These are phyloP conservation scores for Oryzias dopingdopingensis DNA, from an alignment of 2,797 vertebrate genomes.

Conservation along the genomic window DNA sequence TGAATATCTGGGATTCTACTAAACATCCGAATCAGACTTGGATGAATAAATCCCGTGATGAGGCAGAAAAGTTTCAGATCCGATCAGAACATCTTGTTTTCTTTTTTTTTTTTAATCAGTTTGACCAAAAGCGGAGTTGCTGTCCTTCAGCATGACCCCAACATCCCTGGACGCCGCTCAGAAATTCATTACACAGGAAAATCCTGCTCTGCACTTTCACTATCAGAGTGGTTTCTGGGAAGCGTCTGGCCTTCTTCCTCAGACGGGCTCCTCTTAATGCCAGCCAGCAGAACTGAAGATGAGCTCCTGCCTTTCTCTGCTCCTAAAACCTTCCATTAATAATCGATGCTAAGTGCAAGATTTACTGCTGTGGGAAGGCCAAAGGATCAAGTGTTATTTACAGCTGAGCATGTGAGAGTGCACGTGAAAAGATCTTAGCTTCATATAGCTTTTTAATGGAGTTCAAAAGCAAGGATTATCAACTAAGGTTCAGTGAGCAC, in stretches of 20 bases:
- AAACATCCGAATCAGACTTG: neutral
- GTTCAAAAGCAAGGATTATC: constrained; percentile 63
- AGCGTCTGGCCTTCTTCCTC: constrained; percentile 35
- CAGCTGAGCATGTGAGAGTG: constrained; percentile 8
- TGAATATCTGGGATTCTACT: neutral
- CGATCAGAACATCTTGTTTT: too few species aligned
- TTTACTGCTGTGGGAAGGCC: constrained; percentile 38
- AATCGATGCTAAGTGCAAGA: constrained; percentile 77
- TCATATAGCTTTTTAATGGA: constrained; percentile 54
- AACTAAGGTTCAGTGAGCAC: constrained; percentile 33
- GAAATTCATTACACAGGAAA: constrained; percentile 30
- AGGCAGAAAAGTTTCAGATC: neutral
- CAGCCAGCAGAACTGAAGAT: constrained; percentile 47
- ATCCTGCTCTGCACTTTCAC: constrained; percentile 30
- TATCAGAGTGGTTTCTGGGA: constrained; percentile 50
- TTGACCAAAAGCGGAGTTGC: neutral
- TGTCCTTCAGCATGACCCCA: constrained; percentile 16
- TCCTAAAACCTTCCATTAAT: constrained; percentile 69
- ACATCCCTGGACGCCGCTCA: neutral
- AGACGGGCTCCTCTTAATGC: constrained; percentile 49
- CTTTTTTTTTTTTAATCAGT: neutral
- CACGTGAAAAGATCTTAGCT: constrained; percentile 25
- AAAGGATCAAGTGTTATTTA: constrained; percentile 45
- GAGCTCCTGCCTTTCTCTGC: constrained; percentile 49
- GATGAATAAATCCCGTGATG: neutral